phyloP scores from a whole-genome alignment of 2,888 invertebrate genomes.

The Megastigmus dorsalis region DNA sequence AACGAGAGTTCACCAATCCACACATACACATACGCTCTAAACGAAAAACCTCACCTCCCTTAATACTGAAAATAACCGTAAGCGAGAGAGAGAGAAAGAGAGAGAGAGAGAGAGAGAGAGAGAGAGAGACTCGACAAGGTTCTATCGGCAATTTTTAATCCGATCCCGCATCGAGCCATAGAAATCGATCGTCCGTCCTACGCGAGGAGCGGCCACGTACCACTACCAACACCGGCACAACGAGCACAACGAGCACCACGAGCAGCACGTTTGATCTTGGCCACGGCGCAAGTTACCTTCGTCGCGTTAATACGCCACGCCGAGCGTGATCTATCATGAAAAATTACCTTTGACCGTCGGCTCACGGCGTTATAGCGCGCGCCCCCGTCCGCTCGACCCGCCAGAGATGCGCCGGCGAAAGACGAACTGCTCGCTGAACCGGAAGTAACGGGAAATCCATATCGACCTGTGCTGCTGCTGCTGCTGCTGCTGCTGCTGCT shows the following conservation, averaged over 20 bases:
- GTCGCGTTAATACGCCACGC: slow-evolving; percentile 29
- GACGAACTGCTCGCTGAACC: slow-evolving; percentile 30
- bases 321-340: slow-evolving; percentile 74
- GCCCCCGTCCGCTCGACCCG: slow-evolving; percentile 57
- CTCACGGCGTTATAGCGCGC: slow-evolving; percentile 5
- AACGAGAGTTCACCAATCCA: neutral
- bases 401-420: slow-evolving; percentile 60
- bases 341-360: slow-evolving; percentile 73
- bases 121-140: too few relatives aligned
- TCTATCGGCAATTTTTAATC: slow-evolving; percentile 52
- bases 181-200: slow-evolving; percentile 42
- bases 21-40: neutral
- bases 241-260: too few relatives aligned
- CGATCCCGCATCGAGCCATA: slow-evolving; percentile 23
- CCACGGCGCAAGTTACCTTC: slow-evolving; percentile 54
- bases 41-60: neutral
- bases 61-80: slow-evolving; percentile 8
- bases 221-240: too few relatives aligned
- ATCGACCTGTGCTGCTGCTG: too few relatives aligned
- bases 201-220: neutral
- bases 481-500: too few relatives aligned
- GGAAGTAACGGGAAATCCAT: slow-evolving; percentile 70
- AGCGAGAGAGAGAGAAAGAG: too few relatives aligned
- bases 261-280: slow-evolving; percentile 72
- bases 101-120: too few relatives aligned